Conservation (phyloP, 2,888 invertebrate species). For the Epistrophella euchroma region DNA sequence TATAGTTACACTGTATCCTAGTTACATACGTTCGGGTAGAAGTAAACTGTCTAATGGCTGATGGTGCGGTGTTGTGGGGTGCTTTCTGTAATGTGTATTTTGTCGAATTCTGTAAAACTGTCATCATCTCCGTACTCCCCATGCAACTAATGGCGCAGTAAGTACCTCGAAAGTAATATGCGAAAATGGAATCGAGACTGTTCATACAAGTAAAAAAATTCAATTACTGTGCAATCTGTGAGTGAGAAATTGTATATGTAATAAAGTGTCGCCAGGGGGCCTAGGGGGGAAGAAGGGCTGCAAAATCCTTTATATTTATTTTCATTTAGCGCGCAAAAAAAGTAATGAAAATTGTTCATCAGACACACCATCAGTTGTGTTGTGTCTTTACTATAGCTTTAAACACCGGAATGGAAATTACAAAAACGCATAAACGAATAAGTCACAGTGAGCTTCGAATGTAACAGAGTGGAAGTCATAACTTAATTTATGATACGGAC, state of each 20-base stretch:
- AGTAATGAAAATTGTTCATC: constrained; percentile 1
- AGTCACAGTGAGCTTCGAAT: not conserved
- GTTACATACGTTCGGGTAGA: constrained; percentile 12
- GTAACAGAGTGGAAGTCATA: not conserved
- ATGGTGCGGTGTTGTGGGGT: not conserved
- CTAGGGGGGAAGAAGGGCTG: not conserved
- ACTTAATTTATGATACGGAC: not conserved
- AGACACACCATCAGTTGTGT: no score
- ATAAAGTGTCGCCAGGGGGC: constrained; percentile 21
- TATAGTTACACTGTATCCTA: no score
- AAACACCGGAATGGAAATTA: not conserved
- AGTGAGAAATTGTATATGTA: constrained; percentile 43
- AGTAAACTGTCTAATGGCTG: constrained; percentile 30
- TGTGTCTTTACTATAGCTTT: no score
- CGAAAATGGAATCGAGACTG: constrained; percentile 1
- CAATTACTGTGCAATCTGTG: constrained; percentile 69
- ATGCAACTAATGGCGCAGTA: constrained; percentile 57
- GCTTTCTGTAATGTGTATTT: not conserved
- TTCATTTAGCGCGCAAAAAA: not conserved
- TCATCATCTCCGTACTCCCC: constrained; percentile 42
- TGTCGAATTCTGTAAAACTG: constrained; percentile 42
- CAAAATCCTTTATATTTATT: not conserved
- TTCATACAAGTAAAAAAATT: constrained; percentile 29
- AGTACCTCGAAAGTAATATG: constrained; percentile 42
- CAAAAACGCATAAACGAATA: not conserved